phyloP scores from a whole-genome alignment of 1,140 invertebrate species.

The Nomia melanderi region DNA sequence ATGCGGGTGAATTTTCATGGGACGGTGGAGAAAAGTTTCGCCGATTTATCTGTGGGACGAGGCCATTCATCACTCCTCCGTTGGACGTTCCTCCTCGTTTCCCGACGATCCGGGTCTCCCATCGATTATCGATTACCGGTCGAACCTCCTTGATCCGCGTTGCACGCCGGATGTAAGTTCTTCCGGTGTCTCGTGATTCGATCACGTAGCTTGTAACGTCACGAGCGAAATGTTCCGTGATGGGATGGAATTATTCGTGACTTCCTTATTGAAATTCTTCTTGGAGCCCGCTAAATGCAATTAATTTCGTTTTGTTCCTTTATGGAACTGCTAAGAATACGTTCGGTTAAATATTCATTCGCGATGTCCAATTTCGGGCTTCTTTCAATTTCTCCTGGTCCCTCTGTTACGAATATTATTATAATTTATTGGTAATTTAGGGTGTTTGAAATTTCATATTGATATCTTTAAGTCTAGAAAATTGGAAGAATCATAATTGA shows the following conservation, averaged over 20 bases:
- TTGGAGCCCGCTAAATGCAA: neutral
- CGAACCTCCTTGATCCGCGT: conserved; percentile 1
- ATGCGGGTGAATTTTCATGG: neutral
- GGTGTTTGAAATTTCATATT: too few species aligned
- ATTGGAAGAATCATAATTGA: too few species aligned
- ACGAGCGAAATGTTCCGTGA: neutral
- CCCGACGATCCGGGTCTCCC: neutral
- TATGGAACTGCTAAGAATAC: neutral
- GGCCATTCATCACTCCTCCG: neutral
- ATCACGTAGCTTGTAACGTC: neutral
- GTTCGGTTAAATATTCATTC: too few species aligned
- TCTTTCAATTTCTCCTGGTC: too few species aligned
- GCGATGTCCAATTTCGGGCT: too few species aligned
- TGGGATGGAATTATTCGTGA: neutral
- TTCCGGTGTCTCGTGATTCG: neutral
- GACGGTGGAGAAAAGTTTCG: neutral
- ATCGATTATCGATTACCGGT: conserved; percentile 2
- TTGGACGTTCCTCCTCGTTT: neutral
- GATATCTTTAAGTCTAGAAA: too few species aligned
- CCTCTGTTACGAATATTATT: too few species aligned
- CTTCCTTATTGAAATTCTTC: neutral
- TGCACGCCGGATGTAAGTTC: neutral
- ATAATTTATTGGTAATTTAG: too few species aligned
- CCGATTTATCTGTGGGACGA: conserved; percentile 2
- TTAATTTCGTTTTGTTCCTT: neutral